Percentiles rank a stretch among this genome's conserved stretches.
phyloP scores from a whole-genome alignment of 2,888 invertebrate genomes.

The Xanthorhoe designata region DNA sequence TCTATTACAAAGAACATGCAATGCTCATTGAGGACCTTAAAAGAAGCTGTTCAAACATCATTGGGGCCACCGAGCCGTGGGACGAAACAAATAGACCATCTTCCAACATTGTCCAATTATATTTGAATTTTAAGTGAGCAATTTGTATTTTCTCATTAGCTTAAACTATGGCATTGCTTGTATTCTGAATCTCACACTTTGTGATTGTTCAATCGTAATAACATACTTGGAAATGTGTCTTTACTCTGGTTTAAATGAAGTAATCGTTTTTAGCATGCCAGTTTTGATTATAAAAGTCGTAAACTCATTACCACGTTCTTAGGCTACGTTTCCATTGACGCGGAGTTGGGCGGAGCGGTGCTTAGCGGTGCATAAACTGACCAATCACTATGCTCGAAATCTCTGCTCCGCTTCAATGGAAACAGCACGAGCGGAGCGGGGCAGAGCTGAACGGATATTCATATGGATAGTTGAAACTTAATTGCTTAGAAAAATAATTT shows the following conservation, averaged over 20 bases:
- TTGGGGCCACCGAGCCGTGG: constrained; percentile 64
- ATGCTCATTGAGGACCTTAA: constrained; percentile 42
- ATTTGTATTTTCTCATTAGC: constrained; percentile 39
- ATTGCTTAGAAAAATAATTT: too few relatives aligned
- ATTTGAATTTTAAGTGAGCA: constrained; percentile 42
- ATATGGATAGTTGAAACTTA: too few relatives aligned
- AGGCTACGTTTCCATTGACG: too few relatives aligned
- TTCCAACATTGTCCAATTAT: constrained; percentile 53
- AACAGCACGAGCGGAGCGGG: too few relatives aligned
- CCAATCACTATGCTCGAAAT: too few relatives aligned
- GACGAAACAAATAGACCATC: constrained; percentile 44
- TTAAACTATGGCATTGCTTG: constrained; percentile 10
- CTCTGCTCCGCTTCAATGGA: too few relatives aligned
- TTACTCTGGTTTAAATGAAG: not conserved
- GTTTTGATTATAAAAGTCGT: too few relatives aligned
- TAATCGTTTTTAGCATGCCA: not conserved
- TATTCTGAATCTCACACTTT: constrained; percentile 16
- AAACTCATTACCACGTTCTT: too few relatives aligned
- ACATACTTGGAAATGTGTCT: not conserved
- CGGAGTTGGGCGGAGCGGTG: too few relatives aligned
- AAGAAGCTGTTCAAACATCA: constrained; percentile 57
- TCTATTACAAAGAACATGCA: constrained; percentile 48
- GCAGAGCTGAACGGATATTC: too few relatives aligned
- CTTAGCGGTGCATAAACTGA: too few relatives aligned
- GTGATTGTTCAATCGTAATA: constrained; percentile 10